phyloP scores from a whole-genome alignment of 1,140 invertebrate genomes.

The Drosophila kepulauana region DNA sequence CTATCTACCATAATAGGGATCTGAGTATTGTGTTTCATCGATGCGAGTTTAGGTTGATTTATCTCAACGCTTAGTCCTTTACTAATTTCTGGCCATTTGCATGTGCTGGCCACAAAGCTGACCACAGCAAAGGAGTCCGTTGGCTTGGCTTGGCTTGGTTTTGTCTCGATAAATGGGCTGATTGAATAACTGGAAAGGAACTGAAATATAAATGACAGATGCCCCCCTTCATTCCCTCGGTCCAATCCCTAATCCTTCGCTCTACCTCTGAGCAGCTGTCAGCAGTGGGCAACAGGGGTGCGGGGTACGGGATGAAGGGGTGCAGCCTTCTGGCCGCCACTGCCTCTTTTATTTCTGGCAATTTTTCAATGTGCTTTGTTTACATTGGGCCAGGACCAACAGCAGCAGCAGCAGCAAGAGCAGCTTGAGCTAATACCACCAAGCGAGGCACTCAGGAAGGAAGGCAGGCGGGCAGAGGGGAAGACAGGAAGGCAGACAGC shows the following conservation, averaged over 20 bases:
- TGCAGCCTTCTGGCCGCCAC: constrained; percentile 44
- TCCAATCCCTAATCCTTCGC: not conserved
- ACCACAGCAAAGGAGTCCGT: constrained; percentile 58
- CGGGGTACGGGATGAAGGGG: not conserved
- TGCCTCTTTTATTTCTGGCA: constrained; percentile 66
- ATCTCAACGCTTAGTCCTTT: constrained; percentile 27
- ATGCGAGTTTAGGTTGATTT: constrained; percentile 34
- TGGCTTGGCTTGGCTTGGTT: not conserved
- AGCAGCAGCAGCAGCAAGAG: constrained; percentile 17
- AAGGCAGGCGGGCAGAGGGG: not conserved
- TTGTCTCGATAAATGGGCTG: constrained; percentile 46
- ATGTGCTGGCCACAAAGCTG: constrained; percentile 33
- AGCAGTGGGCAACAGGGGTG: constrained; percentile 41
- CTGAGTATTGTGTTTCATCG: not conserved
- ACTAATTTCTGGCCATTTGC: constrained; percentile 62
- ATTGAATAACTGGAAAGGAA: constrained; percentile 71
- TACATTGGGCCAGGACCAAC: constrained; percentile 44
- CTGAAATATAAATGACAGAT: constrained; percentile 71
- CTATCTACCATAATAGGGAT: not conserved
- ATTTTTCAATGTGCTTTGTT: constrained; percentile 80
- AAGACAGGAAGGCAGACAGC: constrained; percentile 13
- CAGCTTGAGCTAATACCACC: constrained; percentile 43
- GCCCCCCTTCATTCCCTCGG: not conserved
- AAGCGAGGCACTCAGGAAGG: constrained; percentile 7
- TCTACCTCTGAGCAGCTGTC: constrained; percentile 49